Base-by-base conservation (phyloP, 2,797 vertebrate species). In the Karalla daura region DNA sequence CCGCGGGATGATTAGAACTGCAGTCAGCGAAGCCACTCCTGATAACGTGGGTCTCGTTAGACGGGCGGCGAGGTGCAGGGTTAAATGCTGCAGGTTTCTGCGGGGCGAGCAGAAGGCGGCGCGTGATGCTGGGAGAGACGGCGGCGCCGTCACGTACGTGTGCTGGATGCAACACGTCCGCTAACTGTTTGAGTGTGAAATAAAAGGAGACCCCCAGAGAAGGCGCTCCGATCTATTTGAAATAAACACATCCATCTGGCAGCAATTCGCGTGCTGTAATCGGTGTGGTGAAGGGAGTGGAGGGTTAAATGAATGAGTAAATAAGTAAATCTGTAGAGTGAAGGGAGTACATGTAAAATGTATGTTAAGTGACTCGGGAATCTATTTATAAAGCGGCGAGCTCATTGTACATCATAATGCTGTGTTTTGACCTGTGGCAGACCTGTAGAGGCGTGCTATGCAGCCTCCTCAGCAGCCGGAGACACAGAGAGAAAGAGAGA, bases 1-100 rank as follows among this genome's bases (percentile, higher is more conserved):
- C 66, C 78, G 70, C 59, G 73, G 82, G 81, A 80, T 90, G 81
- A 91, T 90, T 90, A 81, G 88, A 90, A 72, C 69, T 73, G 45
- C 66, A 76, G 76, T 84, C 63, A 45, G 65, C 65, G 66, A 78
- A 83, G 80, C 72, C 86, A 41, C 74, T 75, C 20, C 75, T 81
- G 80, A 80, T 82, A 74, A 76, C 60, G 63, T 37, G 27, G 55
- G 64, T 70, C 83, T 84, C 47, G 79, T 86, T 78, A 77, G 77
- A 70, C 44, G 30, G 33, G 61, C 74, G 37, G 25, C 33, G 37
- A 60, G 75, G 72, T 17, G 25, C 40, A 32, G 79, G 83, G 81
- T 82, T 88, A 84, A 86, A 76, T 53, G 64, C 70, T 63, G 24
- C 12, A 17, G 27, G 36, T 65, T 30, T 49, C 33, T 35, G 28